phyloP scores from a whole-genome alignment of 2,113 vertebrate genomes.

The Pipa parva region DNA sequence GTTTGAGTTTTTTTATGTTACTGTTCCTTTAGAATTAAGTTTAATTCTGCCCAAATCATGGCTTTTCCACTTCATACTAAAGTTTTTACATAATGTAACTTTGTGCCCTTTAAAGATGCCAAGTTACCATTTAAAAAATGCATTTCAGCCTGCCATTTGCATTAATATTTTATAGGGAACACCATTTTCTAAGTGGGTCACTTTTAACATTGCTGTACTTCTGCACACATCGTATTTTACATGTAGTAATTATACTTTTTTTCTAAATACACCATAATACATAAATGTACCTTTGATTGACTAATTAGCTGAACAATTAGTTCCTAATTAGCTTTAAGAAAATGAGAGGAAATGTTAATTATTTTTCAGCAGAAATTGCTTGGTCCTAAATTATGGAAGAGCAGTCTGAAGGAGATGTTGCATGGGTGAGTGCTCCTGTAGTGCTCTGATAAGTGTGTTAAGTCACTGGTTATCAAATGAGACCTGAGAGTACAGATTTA shows the following conservation, averaged over 20 bases:
- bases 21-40: too few species aligned
- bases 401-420: constrained; percentile 22
- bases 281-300: neutral
- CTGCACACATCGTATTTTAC: too few species aligned
- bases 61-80: too few species aligned
- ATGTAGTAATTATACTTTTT: too few species aligned
- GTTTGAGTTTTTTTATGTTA: too few species aligned
- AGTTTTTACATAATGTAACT: neutral
- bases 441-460: constrained; percentile 27
- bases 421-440: constrained; percentile 13
- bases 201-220: too few species aligned
- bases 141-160: neutral
- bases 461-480: constrained; percentile 31
- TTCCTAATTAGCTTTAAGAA: neutral
- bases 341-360: neutral
- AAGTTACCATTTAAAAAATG: constrained; percentile 1
- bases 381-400: constrained; percentile 31
- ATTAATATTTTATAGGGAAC: constrained; percentile 5
- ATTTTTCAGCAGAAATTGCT: neutral
- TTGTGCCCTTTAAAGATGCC: neutral
- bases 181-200: constrained; percentile 1
- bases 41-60: too few species aligned
- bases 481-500: constrained; percentile 26
- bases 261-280: too few species aligned
- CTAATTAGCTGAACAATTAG: neutral